Conservation (phyloP, 2,797 vertebrate species). For the Typhlichthys subterraneus region DNA sequence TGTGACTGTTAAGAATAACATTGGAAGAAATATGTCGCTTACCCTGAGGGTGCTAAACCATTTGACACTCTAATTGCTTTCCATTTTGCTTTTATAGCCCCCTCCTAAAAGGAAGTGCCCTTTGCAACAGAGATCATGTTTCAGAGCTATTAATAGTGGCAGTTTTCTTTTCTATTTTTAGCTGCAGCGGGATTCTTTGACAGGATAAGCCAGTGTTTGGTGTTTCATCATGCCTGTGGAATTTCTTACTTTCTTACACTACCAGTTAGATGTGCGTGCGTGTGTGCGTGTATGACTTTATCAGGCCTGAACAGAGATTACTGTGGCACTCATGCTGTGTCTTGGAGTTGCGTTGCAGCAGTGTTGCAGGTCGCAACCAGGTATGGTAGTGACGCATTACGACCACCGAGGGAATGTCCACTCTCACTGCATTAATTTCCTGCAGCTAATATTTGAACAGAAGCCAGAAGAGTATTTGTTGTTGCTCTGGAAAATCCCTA, state of each 20-base stretch:
- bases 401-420: constrained; percentile 24
- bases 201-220: background rate
- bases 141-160: constrained; percentile 52
- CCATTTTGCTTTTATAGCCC: background rate
- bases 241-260: constrained; percentile 15
- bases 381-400: background rate
- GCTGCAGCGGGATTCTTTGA: background rate
- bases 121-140: background rate
- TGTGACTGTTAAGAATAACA: too few species aligned
- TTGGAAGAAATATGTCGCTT: too few species aligned
- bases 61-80: background rate
- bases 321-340: too few species aligned
- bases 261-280: background rate
- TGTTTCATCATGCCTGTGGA: constrained; percentile 39
- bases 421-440: constrained; percentile 21
- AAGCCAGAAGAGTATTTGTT: background rate
- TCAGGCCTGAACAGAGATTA: too few species aligned
- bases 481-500: background rate
- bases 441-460: constrained; percentile 34
- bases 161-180: constrained; percentile 56
- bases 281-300: background rate
- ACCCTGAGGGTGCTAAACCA: too few species aligned
- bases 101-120: constrained; percentile 13
- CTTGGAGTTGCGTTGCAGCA: too few species aligned
- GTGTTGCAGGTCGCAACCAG: too few species aligned